Evolutionary conservation across 2,888 invertebrate species (phyloP).

Genomic region (Leptopilina drosophilae): DNA sequence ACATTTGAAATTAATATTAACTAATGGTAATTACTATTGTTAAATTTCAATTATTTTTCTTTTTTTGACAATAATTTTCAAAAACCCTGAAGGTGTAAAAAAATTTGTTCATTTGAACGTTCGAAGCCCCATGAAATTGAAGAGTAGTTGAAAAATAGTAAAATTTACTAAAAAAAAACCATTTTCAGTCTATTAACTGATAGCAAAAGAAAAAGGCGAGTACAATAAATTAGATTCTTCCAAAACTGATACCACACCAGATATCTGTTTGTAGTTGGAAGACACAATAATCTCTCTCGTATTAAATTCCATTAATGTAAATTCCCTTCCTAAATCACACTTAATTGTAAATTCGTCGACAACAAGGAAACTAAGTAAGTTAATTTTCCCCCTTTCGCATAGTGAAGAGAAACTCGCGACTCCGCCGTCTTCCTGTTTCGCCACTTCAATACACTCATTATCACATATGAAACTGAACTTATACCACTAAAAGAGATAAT

Average conservation of each 20-base stretch:
- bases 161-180: too few species aligned
- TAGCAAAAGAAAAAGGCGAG: too few species aligned
- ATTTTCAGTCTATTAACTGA: too few species aligned
- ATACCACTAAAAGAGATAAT: constrained; percentile 36
- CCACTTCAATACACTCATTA: constrained; percentile 38
- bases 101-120: too few species aligned
- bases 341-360: constrained; percentile 34
- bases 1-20: too few species aligned
- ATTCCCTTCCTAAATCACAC: constrained; percentile 29
- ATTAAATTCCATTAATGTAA: constrained; percentile 36
- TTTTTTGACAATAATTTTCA: too few species aligned
- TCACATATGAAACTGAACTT: constrained; percentile 38
- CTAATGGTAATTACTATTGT: too few species aligned
- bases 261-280: not conserved
- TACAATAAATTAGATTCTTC: too few species aligned
- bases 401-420: constrained; percentile 12
- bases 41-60: too few species aligned
- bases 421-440: constrained; percentile 30
- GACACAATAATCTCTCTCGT: constrained; percentile 6
- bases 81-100: too few species aligned
- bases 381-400: constrained; percentile 10
- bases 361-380: constrained; percentile 33
- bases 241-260: not conserved
- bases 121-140: too few species aligned
- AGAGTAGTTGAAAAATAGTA: too few species aligned